Percentiles rank a stretch among this genome's conserved stretches.
phyloP scores from a whole-genome alignment of 2,888 invertebrate genomes.

The Leuctra nigra region DNA sequence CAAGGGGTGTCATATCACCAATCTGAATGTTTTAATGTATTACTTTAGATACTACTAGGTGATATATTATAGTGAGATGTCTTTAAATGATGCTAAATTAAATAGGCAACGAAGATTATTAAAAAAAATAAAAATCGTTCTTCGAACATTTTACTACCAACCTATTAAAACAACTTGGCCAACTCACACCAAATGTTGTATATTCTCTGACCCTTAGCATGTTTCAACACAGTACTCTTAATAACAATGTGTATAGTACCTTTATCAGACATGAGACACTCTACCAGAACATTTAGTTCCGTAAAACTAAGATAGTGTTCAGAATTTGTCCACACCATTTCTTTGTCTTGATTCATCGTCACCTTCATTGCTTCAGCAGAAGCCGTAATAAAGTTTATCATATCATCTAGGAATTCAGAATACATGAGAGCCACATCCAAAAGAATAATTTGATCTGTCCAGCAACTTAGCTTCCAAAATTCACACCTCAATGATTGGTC shows the following conservation, averaged over 20 bases:
- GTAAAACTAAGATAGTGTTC: neutral
- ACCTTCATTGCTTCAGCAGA: neutral
- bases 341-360: neutral
- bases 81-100: too few relatives aligned
- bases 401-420: neutral
- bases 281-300: neutral
- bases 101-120: too few relatives aligned
- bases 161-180: neutral
- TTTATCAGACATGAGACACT: neutral
- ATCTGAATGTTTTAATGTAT: too few relatives aligned
- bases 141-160: too few relatives aligned
- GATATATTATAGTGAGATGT: too few relatives aligned
- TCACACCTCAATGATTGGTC: too few relatives aligned
- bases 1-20: too few relatives aligned
- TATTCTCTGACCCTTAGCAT: neutral
- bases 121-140: too few relatives aligned
- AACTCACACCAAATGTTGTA: neutral
- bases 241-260: neutral
- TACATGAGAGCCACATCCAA: neutral
- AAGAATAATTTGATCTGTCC: neutral
- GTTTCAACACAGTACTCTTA: neutral
- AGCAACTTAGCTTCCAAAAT: neutral
- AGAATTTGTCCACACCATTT: neutral
- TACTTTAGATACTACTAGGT: too few relatives aligned
- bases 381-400: neutral